A percentile compares a stretch with the other conserved stretches of the same genome.
phyloP scores from a whole-genome alignment of 1,140 invertebrate genomes.

The Drosophila ambigua region DNA sequence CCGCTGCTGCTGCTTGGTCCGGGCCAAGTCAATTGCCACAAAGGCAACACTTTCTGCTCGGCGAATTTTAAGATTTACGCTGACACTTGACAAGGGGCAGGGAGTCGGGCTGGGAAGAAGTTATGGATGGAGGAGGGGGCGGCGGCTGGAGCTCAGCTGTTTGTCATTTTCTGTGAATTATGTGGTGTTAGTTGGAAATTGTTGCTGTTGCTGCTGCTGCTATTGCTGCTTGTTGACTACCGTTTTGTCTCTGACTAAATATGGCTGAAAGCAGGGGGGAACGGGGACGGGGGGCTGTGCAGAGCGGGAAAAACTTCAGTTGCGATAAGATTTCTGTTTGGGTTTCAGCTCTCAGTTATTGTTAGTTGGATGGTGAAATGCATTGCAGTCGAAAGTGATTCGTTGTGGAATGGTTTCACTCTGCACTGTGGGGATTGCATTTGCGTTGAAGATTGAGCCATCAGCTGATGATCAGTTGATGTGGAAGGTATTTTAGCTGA shows the following conservation, averaged over 20 bases:
- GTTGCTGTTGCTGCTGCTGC: slow-evolving; percentile 30
- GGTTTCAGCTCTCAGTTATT: slow-evolving; percentile 19
- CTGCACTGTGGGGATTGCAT: no score
- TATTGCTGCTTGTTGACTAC: slow-evolving; percentile 33
- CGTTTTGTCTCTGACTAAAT: slow-evolving; percentile 32
- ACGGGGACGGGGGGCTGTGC: no score
- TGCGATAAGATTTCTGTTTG: not conserved
- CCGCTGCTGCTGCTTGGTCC: slow-evolving; percentile 19
- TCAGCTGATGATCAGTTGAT: no score
- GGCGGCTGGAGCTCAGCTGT: slow-evolving; percentile 60
- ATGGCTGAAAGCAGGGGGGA: no score
- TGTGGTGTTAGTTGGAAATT: slow-evolving; percentile 57
- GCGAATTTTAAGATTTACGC: slow-evolving; percentile 79
- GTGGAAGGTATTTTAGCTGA: no score
- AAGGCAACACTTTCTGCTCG: slow-evolving; percentile 74
- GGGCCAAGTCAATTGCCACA: slow-evolving; percentile 68
- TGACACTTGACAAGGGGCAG: slow-evolving; percentile 63
- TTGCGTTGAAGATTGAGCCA: no score
- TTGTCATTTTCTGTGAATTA: slow-evolving; percentile 65
- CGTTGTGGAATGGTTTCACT: no score
- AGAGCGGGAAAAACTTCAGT: not conserved
- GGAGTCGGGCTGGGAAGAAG: not conserved
- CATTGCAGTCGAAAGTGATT: slow-evolving; percentile 28
- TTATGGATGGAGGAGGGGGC: not conserved
- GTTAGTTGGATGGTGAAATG: slow-evolving; percentile 18